phyloP scores from a whole-genome alignment of 1,140 invertebrate species.

The Eubasilissa regina region DNA sequence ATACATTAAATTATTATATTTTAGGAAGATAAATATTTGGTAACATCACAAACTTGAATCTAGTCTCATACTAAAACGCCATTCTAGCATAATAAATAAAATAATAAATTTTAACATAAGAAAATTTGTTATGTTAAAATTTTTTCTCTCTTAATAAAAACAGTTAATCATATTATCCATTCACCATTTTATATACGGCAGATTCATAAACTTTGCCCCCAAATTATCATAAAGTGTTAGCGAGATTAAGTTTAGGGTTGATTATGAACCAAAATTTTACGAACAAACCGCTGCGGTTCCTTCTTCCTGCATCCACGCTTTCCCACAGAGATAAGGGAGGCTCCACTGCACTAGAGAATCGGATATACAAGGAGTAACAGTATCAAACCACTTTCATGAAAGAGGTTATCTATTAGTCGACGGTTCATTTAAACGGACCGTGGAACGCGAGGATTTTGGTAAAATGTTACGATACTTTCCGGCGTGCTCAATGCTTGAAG shows the following conservation, averaged over 20 bases:
- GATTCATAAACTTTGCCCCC: neutral
- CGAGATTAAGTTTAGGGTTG: neutral
- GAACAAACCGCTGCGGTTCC: constrained; percentile 3
- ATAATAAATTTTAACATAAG: too few species aligned
- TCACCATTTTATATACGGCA: neutral
- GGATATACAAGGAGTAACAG: neutral
- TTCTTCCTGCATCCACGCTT: constrained; percentile 26
- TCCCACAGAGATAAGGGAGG: constrained; percentile 29
- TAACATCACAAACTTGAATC: too few species aligned
- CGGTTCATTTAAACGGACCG: too few species aligned
- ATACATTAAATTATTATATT: too few species aligned
- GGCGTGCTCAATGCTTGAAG: too few species aligned
- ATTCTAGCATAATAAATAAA: too few species aligned
- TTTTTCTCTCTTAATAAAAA: neutral
- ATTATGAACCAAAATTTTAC: constrained; percentile 4
- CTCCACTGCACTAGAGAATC: neutral
- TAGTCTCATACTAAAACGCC: too few species aligned
- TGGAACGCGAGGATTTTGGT: too few species aligned
- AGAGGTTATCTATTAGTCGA: too few species aligned
- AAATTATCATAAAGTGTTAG: neutral
- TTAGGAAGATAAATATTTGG: too few species aligned
- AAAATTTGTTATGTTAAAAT: too few species aligned
- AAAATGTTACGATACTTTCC: too few species aligned
- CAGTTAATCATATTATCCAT: neutral
- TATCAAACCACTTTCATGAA: neutral